Evolutionary conservation across 23 tunicate species (phyloP).

Genomic region (Phallusia fumigata): DNA sequence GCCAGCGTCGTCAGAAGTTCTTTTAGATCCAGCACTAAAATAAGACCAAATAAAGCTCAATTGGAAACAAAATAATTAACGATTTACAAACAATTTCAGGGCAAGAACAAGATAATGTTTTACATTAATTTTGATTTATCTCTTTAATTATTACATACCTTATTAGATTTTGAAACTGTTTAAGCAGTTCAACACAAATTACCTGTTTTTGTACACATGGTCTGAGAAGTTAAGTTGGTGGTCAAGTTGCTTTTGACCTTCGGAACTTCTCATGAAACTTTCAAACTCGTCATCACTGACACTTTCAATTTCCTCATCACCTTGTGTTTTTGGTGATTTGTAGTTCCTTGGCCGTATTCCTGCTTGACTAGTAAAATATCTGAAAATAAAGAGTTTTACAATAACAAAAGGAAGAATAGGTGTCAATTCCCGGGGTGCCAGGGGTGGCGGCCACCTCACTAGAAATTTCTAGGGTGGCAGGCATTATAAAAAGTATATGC

Average conservation of each 20-base stretch:
- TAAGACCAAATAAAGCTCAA: background rate
- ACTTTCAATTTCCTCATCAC: constrained; percentile 44
- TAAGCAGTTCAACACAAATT: background rate
- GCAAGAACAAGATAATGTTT: no score
- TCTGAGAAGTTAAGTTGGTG: constrained; percentile 52
- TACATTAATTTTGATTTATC: no score
- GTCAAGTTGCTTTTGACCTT: constrained; percentile 61
- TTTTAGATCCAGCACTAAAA: background rate
- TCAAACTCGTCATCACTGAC: constrained; percentile 84
- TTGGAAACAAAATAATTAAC: background rate
- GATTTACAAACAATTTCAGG: no score
- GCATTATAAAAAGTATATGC: no score
- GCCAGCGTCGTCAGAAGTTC: background rate
- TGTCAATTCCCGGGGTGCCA: no score
- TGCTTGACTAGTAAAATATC: constrained; percentile 19
- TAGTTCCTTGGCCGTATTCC: background rate
- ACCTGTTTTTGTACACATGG: constrained; percentile 47
- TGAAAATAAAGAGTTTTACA: background rate
- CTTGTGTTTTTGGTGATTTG: constrained; percentile 7
- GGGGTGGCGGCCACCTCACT: no score
- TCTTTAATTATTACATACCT: no score
- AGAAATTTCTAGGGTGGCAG: no score
- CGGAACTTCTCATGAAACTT: constrained; percentile 47
- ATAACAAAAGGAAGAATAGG: no score
- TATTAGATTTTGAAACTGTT: no score